phyloP scores from a whole-genome alignment of 2,888 invertebrate species.

The Tanaodytes sp. region DNA sequence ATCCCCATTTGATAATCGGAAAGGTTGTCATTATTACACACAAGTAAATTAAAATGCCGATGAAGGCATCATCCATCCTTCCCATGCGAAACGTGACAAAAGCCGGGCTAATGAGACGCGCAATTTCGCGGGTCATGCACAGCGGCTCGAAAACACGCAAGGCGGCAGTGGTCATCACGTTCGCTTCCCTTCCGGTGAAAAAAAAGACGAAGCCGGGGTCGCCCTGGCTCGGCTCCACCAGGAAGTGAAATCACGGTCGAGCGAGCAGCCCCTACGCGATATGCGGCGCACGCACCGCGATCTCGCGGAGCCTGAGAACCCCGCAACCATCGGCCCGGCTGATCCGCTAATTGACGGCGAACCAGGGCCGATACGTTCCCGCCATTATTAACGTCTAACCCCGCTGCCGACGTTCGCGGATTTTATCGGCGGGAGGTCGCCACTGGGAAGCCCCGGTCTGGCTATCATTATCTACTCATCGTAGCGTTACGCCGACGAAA shows the following conservation, averaged over 20 bases:
- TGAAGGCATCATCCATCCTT: slow-evolving; percentile 34
- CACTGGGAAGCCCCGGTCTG: slow-evolving; percentile 8
- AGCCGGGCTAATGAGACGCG: slow-evolving; percentile 44
- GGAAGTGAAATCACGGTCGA: slow-evolving; percentile 33
- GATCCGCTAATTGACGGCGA: slow-evolving; percentile 46
- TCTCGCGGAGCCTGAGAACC: slow-evolving; percentile 35
- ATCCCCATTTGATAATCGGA: too few relatives aligned
- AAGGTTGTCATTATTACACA: too few relatives aligned
- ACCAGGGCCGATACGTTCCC: slow-evolving; percentile 36
- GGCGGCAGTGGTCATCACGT: slow-evolving; percentile 38
- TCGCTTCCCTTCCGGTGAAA: slow-evolving; percentile 39
- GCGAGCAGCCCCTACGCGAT: slow-evolving; percentile 46
- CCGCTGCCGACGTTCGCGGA: slow-evolving; percentile 29
- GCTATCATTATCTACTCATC: slow-evolving; percentile 42
- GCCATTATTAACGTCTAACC: slow-evolving; percentile 35
- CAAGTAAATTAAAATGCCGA: slow-evolving; percentile 49
- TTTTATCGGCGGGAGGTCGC: slow-evolving; percentile 20
- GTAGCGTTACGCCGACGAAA: too few relatives aligned
- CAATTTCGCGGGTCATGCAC: slow-evolving; percentile 36
- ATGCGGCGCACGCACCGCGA: slow-evolving; percentile 40
- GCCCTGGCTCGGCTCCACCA: slow-evolving; percentile 25
- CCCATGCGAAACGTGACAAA: slow-evolving; percentile 47
- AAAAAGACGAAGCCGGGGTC: too few relatives aligned
- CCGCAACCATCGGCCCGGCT: slow-evolving; percentile 24
- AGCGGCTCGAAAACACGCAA: slow-evolving; percentile 26